Conservation (phyloP, 2,113 vertebrate species). For the Osmerus eperlanus region DNA sequence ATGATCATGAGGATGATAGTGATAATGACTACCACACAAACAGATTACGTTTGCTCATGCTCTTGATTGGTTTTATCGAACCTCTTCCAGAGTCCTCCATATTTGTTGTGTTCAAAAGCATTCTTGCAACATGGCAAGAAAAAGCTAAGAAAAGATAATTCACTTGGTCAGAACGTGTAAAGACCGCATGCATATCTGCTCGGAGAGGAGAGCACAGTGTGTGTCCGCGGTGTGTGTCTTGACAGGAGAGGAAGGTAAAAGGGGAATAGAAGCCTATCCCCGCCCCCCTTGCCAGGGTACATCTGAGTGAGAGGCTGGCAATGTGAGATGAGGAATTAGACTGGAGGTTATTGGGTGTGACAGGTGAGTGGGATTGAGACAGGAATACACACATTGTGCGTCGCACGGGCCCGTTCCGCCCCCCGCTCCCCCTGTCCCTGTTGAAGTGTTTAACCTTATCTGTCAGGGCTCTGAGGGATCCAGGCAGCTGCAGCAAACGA, state of each 20-base stretch:
- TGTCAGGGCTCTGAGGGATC: slow-evolving; percentile 63
- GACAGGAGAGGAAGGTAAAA: background rate
- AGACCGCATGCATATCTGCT: too few relatives aligned
- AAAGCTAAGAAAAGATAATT: too few relatives aligned
- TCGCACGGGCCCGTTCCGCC: slow-evolving; percentile 6
- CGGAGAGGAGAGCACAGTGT: too few relatives aligned
- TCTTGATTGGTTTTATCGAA: too few relatives aligned
- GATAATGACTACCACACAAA: too few relatives aligned
- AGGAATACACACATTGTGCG: slow-evolving; percentile 31
- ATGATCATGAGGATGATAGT: too few relatives aligned
- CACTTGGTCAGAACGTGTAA: too few relatives aligned
- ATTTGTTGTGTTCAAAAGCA: too few relatives aligned
- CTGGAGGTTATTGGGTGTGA: background rate
- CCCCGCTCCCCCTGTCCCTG: slow-evolving; percentile 44
- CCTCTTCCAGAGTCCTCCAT: too few relatives aligned
- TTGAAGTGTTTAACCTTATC: slow-evolving; percentile 64
- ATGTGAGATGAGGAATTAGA: background rate
- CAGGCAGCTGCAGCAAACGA: slow-evolving; percentile 64
- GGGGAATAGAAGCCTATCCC: background rate
- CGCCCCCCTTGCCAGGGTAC: background rate
- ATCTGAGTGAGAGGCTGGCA: background rate
- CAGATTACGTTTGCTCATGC: too few relatives aligned
- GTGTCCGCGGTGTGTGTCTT: background rate
- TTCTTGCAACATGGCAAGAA: too few relatives aligned
- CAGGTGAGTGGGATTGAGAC: slow-evolving; percentile 28